Percentiles rank a stretch among this genome's conserved stretches.
Evolutionary conservation across 2,113 vertebrate genomes (phyloP).

Genomic region (Pontoporia blainvillei): DNA sequence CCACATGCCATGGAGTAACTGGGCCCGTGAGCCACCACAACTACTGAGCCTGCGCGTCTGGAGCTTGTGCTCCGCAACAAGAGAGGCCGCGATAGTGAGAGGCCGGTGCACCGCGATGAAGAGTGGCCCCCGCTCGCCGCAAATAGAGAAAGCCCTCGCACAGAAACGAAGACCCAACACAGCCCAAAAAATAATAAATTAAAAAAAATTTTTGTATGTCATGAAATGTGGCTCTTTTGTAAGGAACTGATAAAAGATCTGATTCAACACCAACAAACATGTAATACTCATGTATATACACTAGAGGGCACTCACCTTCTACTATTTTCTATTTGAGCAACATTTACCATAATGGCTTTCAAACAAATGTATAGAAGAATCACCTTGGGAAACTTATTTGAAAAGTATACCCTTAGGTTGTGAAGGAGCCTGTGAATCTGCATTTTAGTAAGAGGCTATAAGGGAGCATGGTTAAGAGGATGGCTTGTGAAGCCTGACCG

Average conservation of each 20-base stretch:
- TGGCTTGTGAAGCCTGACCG: background rate
- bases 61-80: too few relatives aligned
- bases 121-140: too few relatives aligned
- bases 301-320: constrained; percentile 19
- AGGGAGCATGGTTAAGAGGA: background rate
- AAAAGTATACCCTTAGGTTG: background rate
- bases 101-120: too few relatives aligned
- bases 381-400: background rate
- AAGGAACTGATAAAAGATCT: background rate
- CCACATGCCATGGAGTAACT: too few relatives aligned
- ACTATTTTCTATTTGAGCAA: background rate
- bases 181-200: too few relatives aligned
- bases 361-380: background rate
- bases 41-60: too few relatives aligned
- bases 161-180: too few relatives aligned
- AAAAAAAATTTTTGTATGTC: background rate
- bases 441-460: background rate
- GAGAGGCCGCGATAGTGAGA: too few relatives aligned
- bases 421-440: background rate
- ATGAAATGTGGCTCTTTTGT: background rate
- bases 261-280: background rate
- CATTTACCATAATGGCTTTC: background rate
- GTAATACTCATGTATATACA: background rate
- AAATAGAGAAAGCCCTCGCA: too few relatives aligned
- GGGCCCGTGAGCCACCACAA: too few relatives aligned